phyloP scores from a whole-genome alignment of 2,888 invertebrate genomes.

The Fragum sueziense region DNA sequence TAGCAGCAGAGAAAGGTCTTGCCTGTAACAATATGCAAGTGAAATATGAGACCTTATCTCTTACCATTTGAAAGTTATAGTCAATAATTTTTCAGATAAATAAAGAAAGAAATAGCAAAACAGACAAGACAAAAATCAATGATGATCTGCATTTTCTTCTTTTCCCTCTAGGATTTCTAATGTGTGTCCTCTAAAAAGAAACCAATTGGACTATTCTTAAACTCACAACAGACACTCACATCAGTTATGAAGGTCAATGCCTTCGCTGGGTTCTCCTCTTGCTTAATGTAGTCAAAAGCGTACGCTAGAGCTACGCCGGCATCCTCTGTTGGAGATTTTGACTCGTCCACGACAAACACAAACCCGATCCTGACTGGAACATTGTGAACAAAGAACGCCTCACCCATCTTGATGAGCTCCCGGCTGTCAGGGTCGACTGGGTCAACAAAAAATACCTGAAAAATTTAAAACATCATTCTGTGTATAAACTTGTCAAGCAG shows the following conservation, averaged over 20 bases:
- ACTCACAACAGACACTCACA: too few relatives aligned
- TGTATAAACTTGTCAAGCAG: too few relatives aligned
- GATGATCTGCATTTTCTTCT: too few relatives aligned
- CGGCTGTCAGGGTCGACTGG: slow-evolving; percentile 88
- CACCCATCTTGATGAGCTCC: slow-evolving; percentile 91
- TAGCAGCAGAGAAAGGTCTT: too few relatives aligned
- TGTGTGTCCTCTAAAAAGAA: neutral
- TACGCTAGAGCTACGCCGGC: slow-evolving; percentile 92
- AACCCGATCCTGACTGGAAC: slow-evolving; percentile 93
- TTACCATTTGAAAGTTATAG: too few relatives aligned
- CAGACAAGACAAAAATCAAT: too few relatives aligned
- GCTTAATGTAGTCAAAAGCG: slow-evolving; percentile 94
- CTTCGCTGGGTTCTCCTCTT: slow-evolving; percentile 87
- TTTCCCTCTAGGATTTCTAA: too few relatives aligned
- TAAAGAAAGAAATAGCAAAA: too few relatives aligned
- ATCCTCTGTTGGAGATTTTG: slow-evolving; percentile 86
- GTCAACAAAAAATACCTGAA: slow-evolving; percentile 92
- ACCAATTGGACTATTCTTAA: neutral
- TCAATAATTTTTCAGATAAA: too few relatives aligned
- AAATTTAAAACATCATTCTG: too few relatives aligned
- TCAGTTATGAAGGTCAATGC: slow-evolving; percentile 94
- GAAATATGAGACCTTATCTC: too few relatives aligned
- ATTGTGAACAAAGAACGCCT: slow-evolving; percentile 94
- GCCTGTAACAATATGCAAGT: too few relatives aligned
- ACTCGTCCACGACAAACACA: slow-evolving; percentile 87